A percentile compares a stretch with the other conserved stretches of the same genome.
Evolutionary conservation across 2,113 vertebrate species (phyloP).

Genomic region (Capricornis sumatraensis): DNA sequence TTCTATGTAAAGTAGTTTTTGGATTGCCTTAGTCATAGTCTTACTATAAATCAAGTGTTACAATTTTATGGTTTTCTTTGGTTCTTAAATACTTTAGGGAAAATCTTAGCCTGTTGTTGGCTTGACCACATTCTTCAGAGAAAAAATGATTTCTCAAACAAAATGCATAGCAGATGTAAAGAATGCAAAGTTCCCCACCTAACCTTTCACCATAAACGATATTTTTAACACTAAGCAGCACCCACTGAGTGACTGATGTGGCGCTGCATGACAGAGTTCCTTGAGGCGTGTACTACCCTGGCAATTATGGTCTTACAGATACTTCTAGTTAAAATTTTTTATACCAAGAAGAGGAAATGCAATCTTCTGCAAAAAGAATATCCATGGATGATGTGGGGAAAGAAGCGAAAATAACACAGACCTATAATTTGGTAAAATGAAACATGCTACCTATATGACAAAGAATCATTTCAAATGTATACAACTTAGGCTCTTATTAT

Average conservation of each 20-base stretch:
- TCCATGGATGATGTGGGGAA: background rate
- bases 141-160: slow-evolving; percentile 31
- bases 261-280: background rate
- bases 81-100: background rate
- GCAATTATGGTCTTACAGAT: slow-evolving; percentile 28
- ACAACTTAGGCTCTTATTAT: background rate
- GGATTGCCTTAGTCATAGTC: background rate
- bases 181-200: background rate
- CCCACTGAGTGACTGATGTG: background rate
- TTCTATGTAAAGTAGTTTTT: background rate
- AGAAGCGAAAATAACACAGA: slow-evolving; percentile 25
- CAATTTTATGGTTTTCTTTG: background rate
- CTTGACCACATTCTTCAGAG: slow-evolving; percentile 20
- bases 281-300: background rate
- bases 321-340: slow-evolving; percentile 27
- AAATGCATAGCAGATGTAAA: slow-evolving; percentile 14
- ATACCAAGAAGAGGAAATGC: slow-evolving; percentile 5
- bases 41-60: background rate
- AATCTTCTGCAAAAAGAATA: slow-evolving; percentile 24
- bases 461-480: background rate
- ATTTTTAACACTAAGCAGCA: slow-evolving; percentile 18
- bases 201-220: background rate
- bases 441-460: background rate
- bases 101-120: background rate
- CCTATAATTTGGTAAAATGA: slow-evolving; percentile 16